These are phyloP conservation scores for Equus przewalskii DNA, from an alignment of 2,113 vertebrate genomes.

Conservation along the genomic window DNA sequence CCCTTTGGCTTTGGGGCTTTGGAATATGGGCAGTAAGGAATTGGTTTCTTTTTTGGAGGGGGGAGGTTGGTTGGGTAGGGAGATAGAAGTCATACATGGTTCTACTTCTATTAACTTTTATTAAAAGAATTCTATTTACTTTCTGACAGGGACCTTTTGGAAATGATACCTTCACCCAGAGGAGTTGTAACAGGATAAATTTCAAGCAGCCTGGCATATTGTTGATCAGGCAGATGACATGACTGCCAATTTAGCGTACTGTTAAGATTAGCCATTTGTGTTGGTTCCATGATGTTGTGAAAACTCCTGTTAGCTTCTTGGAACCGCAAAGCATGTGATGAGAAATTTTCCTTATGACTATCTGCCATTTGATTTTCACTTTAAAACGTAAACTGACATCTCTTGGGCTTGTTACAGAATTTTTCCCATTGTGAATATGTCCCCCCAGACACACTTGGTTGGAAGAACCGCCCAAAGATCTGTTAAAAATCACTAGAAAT, in stretches of 20 bases:
- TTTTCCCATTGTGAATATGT: conserved; percentile 45
- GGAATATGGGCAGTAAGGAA: background rate
- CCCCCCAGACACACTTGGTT: background rate
- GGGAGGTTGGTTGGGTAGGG: background rate
- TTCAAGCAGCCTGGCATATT: conserved; percentile 25
- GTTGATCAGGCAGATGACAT: conserved; percentile 49
- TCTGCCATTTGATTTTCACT: conserved; percentile 69
- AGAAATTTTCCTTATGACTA: conserved; percentile 74
- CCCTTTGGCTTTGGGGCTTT: conserved; percentile 53
- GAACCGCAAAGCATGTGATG: conserved; percentile 65
- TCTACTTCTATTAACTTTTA: background rate
- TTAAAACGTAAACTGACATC: conserved; percentile 64
- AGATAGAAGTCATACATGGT: background rate
- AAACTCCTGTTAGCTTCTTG: conserved; percentile 75
- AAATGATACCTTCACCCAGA: conserved; percentile 40
- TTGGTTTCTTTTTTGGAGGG: background rate
- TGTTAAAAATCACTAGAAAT: conserved; percentile 65
- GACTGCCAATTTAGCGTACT: conserved; percentile 52
- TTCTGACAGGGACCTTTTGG: conserved; percentile 25
- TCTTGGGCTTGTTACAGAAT: conserved; percentile 32
- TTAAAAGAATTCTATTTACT: conserved; percentile 16
- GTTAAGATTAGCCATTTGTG: conserved; percentile 76
- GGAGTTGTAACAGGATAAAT: background rate
- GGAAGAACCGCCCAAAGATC: conserved; percentile 5
- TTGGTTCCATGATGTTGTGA: conserved; percentile 49